phyloP scores from a whole-genome alignment of 2,113 vertebrate genomes.

The Paracanthobrama guichenoti region DNA sequence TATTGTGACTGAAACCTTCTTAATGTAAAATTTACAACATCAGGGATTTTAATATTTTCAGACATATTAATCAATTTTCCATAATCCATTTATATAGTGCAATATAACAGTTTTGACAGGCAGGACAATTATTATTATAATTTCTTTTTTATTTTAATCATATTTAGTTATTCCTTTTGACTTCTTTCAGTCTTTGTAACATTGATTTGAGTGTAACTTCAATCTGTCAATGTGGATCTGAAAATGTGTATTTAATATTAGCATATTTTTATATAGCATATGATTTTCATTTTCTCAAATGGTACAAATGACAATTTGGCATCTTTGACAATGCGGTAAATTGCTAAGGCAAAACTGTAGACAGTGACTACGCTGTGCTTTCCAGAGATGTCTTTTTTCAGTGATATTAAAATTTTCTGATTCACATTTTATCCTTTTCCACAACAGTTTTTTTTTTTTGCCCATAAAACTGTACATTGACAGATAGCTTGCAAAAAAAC shows the following conservation, averaged over 20 bases:
- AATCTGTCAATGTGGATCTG: neutral
- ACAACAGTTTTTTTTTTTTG: neutral
- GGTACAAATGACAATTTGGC: neutral
- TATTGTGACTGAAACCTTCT: neutral
- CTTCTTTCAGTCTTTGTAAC: neutral
- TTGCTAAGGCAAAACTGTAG: neutral
- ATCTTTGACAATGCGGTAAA: neutral
- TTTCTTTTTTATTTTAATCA: too few species aligned
- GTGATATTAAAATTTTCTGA: conserved; percentile 1
- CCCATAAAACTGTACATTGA: neutral
- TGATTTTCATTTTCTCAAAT: neutral
- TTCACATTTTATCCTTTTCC: neutral
- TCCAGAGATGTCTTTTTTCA: neutral
- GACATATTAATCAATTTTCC: neutral
- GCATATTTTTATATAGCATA: too few species aligned
- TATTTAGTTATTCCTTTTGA: too few species aligned
- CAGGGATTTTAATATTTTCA: neutral
- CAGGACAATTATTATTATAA: neutral
- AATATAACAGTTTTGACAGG: neutral
- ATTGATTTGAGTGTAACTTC: neutral
- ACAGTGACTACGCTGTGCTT: neutral
- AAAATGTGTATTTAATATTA: neutral
- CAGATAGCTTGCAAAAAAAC: neutral
- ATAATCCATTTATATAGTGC: neutral
- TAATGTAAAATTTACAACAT: neutral